Conservation (phyloP, 2,888 invertebrate species). For the Sinelater perroti region DNA sequence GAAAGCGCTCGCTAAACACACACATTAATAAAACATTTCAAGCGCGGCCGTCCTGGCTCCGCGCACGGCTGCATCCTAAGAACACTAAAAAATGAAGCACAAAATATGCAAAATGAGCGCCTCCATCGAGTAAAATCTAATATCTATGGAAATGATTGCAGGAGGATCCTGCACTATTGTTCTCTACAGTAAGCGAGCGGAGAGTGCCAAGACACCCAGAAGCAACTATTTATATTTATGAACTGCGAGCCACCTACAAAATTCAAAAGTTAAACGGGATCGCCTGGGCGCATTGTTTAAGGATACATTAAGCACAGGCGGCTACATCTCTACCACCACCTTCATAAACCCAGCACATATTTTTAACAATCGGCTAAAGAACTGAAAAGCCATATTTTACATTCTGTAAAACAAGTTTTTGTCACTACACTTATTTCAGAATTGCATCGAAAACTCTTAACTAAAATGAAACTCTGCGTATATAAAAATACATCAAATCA, state of each 20-base stretch:
- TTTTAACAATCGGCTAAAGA: no score
- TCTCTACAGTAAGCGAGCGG: conserved; percentile 13
- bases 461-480: no score
- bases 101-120: conserved; percentile 25
- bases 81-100: conserved; percentile 13
- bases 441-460: no score
- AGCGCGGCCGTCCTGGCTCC: conserved; percentile 9
- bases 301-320: no score
- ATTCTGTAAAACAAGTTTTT: no score
- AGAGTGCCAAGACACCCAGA: conserved; percentile 17
- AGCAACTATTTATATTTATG: conserved; percentile 24
- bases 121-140: conserved; percentile 16
- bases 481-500: no score
- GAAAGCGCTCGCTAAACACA: conserved; percentile 29
- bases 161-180: conserved; percentile 15
- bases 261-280: conserved; percentile 12
- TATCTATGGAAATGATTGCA: conserved; percentile 22
- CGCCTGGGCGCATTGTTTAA: conserved; percentile 4
- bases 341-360: no score
- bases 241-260: conserved; percentile 11
- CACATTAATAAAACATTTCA: conserved; percentile 28
- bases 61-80: conserved; percentile 1
- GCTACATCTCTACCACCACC: no score
- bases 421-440: no score
- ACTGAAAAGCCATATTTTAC: no score